Evolutionary conservation across 2,113 vertebrate genomes (phyloP), one percentile per base, ranked within the genome.

Genomic region (Gasterosteus nipponicus): DNA sequence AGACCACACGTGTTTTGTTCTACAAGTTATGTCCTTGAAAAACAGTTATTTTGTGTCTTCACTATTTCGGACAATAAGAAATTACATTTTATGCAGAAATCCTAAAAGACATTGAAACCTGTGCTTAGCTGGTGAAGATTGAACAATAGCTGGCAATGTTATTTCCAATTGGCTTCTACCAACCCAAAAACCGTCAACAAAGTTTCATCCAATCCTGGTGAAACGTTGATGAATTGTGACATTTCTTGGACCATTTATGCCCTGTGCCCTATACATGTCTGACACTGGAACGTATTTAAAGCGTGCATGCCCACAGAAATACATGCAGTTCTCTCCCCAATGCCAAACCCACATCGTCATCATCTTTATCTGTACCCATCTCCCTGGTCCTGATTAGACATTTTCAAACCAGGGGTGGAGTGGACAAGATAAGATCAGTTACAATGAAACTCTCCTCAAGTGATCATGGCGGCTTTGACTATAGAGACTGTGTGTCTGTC

Each of bases 331-430:
- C 47, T 29, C 39, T 53, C 64, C 72, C 78, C 72, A 49, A 80
- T 86, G 90, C 91, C 92, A 92, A 91, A 89, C 82, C 75, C 84
- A 82, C 82, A 86, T 89, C 74, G 80, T 85, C 88, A 88, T 86
- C 84, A 87, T 87, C 85, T 85, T 92, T 93, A 94, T 94, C 93
- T 92, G 88, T 78, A 62, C 72, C 76, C 89, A 92, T 92, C 90
- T 90, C 86, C 68, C 85, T 80, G 86, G 56, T 79, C 69, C 90
- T 92, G 92, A 93, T 94, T 94, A 91, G 74, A 86, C 83, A 82
- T 87, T 87, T 81, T 86, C 72, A 88, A 77, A 82, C 64, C 22
- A 60, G 69, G 59, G 85, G 79, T 67, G 74, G 69, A 84, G 80
- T 26, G 46, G 82, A 83, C 79, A 41, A 77, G 89, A 93, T 92